These are phyloP conservation scores for Nilaparvata lugens DNA, from an alignment of 1,140 invertebrate genomes.

Conservation along the genomic window DNA sequence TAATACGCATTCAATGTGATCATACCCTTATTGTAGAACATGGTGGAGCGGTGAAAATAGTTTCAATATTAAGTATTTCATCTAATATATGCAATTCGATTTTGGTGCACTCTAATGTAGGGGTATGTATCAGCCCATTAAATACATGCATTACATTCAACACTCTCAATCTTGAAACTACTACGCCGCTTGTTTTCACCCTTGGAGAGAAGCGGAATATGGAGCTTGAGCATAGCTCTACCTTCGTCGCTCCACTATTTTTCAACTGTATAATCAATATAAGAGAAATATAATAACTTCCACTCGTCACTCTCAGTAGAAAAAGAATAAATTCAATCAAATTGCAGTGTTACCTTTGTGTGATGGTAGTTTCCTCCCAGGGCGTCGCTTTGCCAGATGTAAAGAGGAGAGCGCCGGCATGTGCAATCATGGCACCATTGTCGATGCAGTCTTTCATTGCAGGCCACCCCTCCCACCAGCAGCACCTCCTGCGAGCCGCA, in stretches of 20 bases:
- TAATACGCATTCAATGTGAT: too few species aligned
- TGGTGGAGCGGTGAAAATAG: too few species aligned
- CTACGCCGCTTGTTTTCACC: not conserved
- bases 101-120: too few species aligned
- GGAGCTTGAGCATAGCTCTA: not conserved
- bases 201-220: not conserved
- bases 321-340: not conserved
- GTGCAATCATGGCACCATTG: slow-evolving; percentile 99
- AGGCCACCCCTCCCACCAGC: slow-evolving; percentile 82
- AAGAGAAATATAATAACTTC: not conserved
- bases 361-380: slow-evolving; percentile 76
- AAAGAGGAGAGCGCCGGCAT: slow-evolving; percentile 87
- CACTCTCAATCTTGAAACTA: too few species aligned
- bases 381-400: slow-evolving; percentile 60
- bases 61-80: too few species aligned
- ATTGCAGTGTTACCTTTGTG: slow-evolving; percentile 63
- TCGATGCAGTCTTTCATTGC: slow-evolving; percentile 95
- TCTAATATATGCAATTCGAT: too few species aligned
- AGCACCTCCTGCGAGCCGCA: slow-evolving; percentile 79
- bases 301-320: not conserved
- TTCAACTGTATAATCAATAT: not conserved
- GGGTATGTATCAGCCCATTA: too few species aligned
- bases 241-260: not conserved
- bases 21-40: too few species aligned
- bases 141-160: too few species aligned